These are phyloP conservation scores for Microctenopoma stevenorrisi DNA, from an alignment of 2,797 vertebrate species.

Conservation along the genomic window DNA sequence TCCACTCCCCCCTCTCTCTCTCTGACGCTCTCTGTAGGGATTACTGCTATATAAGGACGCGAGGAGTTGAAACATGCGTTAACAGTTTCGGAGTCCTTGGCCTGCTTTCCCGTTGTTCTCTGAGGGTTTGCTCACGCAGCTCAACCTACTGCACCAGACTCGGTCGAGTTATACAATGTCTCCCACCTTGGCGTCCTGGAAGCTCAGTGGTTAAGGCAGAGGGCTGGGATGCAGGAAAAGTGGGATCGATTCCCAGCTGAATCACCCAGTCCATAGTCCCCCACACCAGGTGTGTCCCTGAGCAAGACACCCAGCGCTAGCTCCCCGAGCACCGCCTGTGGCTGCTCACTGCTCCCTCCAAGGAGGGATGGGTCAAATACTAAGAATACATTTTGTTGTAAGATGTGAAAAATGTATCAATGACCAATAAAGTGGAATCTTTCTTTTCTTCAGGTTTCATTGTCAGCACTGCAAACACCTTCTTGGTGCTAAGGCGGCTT, in stretches of 20 bases:
- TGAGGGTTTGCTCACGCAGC: slow-evolving; percentile 50
- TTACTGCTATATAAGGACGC: slow-evolving; percentile 75
- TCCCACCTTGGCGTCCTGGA: background rate
- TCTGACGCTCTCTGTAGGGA: slow-evolving; percentile 56
- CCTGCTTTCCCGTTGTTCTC: slow-evolving; percentile 73
- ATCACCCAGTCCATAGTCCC: too few relatives aligned
- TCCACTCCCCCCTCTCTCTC: slow-evolving; percentile 39
- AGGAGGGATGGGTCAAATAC: too few relatives aligned
- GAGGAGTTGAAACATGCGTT: slow-evolving; percentile 76
- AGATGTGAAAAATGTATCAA: too few relatives aligned
- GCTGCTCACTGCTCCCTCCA: too few relatives aligned
- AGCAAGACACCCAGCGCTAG: too few relatives aligned
- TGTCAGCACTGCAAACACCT: slow-evolving; percentile 6
- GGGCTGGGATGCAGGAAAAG: too few relatives aligned
- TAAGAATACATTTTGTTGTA: too few relatives aligned
- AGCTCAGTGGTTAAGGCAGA: too few relatives aligned
- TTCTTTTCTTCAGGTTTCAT: slow-evolving; percentile 24
- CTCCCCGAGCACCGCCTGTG: too few relatives aligned
- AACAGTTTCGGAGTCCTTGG: slow-evolving; percentile 76
- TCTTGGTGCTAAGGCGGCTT: slow-evolving; percentile 33
- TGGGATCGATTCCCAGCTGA: too few relatives aligned
- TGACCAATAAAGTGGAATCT: too few relatives aligned
- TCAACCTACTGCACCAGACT: slow-evolving; percentile 64
- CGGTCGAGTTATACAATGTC: slow-evolving; percentile 27
- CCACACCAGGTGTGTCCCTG: too few relatives aligned